Conservation (phyloP, 1,140 invertebrate species). For the Calycopis cecrops region DNA sequence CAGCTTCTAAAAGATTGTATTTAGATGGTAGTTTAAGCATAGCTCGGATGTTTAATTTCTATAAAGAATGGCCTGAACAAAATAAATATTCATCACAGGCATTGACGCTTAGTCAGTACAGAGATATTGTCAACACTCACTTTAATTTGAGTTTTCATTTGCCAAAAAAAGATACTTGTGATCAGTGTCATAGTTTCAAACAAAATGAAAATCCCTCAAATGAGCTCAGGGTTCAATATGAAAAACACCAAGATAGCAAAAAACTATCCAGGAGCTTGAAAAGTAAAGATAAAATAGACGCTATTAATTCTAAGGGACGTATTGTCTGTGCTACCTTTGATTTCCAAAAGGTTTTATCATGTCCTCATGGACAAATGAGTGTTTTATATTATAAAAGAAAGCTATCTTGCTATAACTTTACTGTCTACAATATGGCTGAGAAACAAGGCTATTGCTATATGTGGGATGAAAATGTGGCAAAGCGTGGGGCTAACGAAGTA, state of each 20-base stretch:
- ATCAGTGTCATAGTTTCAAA: conserved; percentile 17
- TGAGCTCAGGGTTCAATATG: conserved; percentile 6
- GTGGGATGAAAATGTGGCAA: conserved; percentile 5
- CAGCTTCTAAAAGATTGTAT: conserved; percentile 4
- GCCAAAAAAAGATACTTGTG: conserved; percentile 23
- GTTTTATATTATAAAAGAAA: conserved; percentile 21
- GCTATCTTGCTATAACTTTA: conserved; percentile 10
- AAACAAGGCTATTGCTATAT: conserved; percentile 5
- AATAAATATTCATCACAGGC: conserved; percentile 15
- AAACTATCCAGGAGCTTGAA: conserved; percentile 17
- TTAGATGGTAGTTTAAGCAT: conserved; percentile 13
- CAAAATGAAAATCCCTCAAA: conserved; percentile 8
- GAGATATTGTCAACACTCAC: conserved; percentile 20
- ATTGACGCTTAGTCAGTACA: conserved; percentile 15
- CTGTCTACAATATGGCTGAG: conserved; percentile 6
- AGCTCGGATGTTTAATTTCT: too few relatives aligned
- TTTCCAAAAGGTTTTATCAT: conserved; percentile 20
- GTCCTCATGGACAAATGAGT: conserved; percentile 20
- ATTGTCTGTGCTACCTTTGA: conserved; percentile 20
- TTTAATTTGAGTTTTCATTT: conserved; percentile 22
- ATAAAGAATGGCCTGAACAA: conserved; percentile 21
- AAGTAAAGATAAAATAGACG: conserved; percentile 17
- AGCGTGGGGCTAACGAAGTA: conserved; percentile 11
- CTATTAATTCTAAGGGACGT: conserved; percentile 4
- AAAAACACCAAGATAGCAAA: conserved; percentile 17